These are phyloP conservation scores for Sipha flava DNA, from an alignment of 1,140 invertebrate species.

Conservation along the genomic window DNA sequence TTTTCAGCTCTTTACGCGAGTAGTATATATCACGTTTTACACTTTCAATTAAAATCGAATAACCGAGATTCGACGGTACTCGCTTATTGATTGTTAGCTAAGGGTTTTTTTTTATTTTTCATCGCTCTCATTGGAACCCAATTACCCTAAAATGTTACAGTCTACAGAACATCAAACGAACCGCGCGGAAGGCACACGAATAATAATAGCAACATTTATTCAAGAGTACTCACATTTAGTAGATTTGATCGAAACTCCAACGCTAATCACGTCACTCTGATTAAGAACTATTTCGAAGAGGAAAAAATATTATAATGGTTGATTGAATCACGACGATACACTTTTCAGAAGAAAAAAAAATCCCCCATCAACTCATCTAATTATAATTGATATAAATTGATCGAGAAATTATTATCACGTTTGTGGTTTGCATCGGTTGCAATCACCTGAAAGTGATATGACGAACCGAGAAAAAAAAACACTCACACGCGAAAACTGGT, in stretches of 20 bases:
- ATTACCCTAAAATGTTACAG: not conserved
- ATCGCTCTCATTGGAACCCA: not conserved
- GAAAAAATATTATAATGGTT: no score
- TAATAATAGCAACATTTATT: not conserved
- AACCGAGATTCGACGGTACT: not conserved
- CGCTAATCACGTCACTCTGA: not conserved
- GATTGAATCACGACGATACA: no score
- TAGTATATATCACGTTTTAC: not conserved
- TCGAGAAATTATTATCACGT: no score
- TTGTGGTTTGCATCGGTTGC: no score
- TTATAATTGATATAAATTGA: no score
- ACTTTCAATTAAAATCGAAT: not conserved
- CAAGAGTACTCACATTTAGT: not conserved
- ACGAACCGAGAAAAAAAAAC: no score
- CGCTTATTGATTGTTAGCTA: not conserved
- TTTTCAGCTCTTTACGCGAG: not conserved
- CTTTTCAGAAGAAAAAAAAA: no score
- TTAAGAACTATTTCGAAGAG: not conserved
- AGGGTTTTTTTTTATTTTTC: not conserved
- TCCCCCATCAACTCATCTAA: no score
- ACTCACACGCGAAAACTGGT: no score
- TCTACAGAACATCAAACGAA: not conserved
- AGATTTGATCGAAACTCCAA: not conserved
- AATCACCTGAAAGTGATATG: no score
- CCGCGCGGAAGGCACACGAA: no score